Conservation (phyloP, 2,797 vertebrate species). For the Chaetophractus vellerosus region DNA sequence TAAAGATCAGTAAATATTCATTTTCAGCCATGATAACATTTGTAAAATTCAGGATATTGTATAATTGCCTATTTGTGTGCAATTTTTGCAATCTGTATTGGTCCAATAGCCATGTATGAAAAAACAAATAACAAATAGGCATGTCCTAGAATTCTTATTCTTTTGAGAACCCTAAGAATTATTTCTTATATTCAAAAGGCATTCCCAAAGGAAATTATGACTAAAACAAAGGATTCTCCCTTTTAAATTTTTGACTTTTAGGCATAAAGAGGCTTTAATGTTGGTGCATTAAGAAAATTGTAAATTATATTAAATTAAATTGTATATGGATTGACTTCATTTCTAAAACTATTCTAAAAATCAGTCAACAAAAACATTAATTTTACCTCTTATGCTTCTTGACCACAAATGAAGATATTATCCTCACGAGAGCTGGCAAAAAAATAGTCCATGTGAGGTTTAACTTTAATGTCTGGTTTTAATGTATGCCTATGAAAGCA, state of each 20-base stretch:
- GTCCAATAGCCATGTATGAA: not conserved
- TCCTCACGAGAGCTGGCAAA: not conserved
- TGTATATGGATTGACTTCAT: constrained; percentile 22
- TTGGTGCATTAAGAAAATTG: constrained; percentile 28
- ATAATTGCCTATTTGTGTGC: not conserved
- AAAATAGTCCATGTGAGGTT: constrained; percentile 51
- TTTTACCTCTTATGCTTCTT: constrained; percentile 33
- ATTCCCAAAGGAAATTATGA: constrained; percentile 54
- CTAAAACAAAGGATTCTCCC: constrained; percentile 37
- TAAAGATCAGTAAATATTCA: not conserved
- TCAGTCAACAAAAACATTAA: constrained; percentile 29
- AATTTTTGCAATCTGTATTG: constrained; percentile 47
- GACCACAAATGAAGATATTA: constrained; percentile 47
- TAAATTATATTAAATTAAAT: constrained; percentile 5
- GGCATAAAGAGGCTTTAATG: constrained; percentile 17
- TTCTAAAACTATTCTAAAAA: constrained; percentile 53
- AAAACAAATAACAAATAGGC: constrained; percentile 60
- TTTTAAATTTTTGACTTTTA: constrained; percentile 43
- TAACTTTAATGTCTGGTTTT: not conserved
- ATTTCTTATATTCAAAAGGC: constrained; percentile 43
- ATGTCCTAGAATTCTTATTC: constrained; percentile 41
- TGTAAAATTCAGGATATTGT: not conserved
- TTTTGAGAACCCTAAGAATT: constrained; percentile 55
- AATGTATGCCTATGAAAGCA: constrained; percentile 17
- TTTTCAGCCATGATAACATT: constrained; percentile 29